Conservation (phyloP, 2,888 invertebrate genomes). For the Clusia tigrina region DNA sequence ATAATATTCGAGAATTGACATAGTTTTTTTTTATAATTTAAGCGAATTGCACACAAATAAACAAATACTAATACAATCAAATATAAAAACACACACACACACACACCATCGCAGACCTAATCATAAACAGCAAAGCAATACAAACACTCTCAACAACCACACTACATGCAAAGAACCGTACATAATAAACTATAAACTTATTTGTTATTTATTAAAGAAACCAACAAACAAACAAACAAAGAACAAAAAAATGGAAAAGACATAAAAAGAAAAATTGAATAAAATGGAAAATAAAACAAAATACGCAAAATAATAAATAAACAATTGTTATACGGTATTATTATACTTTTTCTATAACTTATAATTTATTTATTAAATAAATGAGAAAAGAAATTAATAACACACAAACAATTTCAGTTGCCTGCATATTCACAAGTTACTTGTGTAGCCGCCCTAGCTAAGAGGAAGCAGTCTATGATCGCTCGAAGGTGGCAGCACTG, state of each 20-base stretch:
- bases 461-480: too few species aligned
- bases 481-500: too few species aligned
- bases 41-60: neutral
- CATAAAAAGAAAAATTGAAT: conserved; percentile 30
- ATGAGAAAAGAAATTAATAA: conserved; percentile 35
- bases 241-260: conserved; percentile 32
- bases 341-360: conserved; percentile 63
- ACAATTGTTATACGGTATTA: conserved; percentile 63
- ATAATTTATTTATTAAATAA: conserved; percentile 60
- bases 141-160: conserved; percentile 31
- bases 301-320: conserved; percentile 30
- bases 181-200: conserved; percentile 19
- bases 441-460: too few species aligned
- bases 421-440: too few species aligned
- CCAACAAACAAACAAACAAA: conserved; percentile 28
- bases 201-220: conserved; percentile 33
- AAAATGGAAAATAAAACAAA: conserved; percentile 24
- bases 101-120: conserved; percentile 12
- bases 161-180: conserved; percentile 30
- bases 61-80: conserved; percentile 25
- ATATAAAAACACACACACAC: conserved; percentile 28
- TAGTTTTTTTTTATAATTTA: neutral
- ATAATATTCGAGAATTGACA: conserved; percentile 25
- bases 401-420: too few species aligned
- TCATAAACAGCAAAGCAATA: conserved; percentile 20